These are phyloP conservation scores for Glomeris maerens DNA, from an alignment of 1,140 invertebrate species.

Conservation along the genomic window DNA sequence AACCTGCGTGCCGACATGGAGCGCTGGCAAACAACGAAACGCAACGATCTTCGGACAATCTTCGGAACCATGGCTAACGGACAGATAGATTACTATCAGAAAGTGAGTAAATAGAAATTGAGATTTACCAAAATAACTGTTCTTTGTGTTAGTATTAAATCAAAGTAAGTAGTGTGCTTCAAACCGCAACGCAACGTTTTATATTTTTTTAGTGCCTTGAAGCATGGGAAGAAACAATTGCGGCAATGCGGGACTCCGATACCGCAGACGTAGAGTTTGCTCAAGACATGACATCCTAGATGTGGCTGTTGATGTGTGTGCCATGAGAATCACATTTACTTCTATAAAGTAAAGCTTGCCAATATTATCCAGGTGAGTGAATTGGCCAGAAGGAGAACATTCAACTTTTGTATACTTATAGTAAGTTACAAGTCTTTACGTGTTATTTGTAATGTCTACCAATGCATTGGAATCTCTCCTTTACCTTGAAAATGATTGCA, in stretches of 20 bases:
- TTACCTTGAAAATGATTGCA: too few species aligned
- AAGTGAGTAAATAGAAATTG: slow-evolving; percentile 26
- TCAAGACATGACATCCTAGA: too few species aligned
- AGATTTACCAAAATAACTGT: slow-evolving; percentile 7
- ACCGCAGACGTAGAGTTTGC: slow-evolving; percentile 2
- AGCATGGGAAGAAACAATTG: slow-evolving; percentile 44
- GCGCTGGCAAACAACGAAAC: slow-evolving; percentile 54
- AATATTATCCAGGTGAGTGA: too few species aligned
- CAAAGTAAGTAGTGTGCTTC: not conserved
- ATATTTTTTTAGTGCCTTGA: slow-evolving; percentile 34
- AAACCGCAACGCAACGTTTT: slow-evolving; percentile 3
- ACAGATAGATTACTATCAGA: slow-evolving; percentile 52
- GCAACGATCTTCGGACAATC: slow-evolving; percentile 48
- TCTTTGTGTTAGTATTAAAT: not conserved
- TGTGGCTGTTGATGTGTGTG: too few species aligned
- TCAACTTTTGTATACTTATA: too few species aligned
- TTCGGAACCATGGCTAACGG: slow-evolving; percentile 48
- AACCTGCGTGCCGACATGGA: slow-evolving; percentile 53
- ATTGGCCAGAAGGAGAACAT: too few species aligned
- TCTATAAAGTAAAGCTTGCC: too few species aligned
- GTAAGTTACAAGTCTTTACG: too few species aligned
- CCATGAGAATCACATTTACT: too few species aligned
- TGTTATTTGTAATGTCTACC: too few species aligned
- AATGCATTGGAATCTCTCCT: too few species aligned
- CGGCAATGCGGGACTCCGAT: slow-evolving; percentile 25